These are phyloP conservation scores for Graphium colonna DNA, from an alignment of 2,888 invertebrate species.

Conservation along the genomic window DNA sequence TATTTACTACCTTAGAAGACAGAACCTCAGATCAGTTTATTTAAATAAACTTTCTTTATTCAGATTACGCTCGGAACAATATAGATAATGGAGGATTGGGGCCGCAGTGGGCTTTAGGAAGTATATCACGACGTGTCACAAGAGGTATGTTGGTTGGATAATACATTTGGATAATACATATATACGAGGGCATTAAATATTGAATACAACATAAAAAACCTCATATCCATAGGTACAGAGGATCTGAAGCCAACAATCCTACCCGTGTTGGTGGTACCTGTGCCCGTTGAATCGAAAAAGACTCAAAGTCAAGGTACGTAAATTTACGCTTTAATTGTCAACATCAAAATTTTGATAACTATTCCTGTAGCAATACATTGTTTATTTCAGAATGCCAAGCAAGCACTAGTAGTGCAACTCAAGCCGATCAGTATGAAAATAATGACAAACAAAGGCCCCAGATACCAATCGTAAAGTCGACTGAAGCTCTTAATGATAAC, in stretches of 20 bases:
- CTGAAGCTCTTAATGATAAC: not conserved
- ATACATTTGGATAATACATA: no score
- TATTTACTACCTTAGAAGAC: not conserved
- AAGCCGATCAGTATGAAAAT: no score
- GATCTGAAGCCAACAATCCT: conserved; percentile 23
- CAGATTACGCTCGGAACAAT: conserved; percentile 35
- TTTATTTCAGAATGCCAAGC: no score
- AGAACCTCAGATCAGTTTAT: conserved; percentile 4
- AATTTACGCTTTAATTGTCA: no score
- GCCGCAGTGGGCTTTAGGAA: conserved; percentile 33
- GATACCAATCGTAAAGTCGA: no score
- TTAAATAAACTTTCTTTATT: conserved; percentile 13
- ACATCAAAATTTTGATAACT: no score
- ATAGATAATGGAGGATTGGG: conserved; percentile 21
- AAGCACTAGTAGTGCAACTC: no score
- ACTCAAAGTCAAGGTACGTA: conserved; percentile 3
- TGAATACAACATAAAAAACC: no score
- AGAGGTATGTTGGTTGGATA: not conserved
- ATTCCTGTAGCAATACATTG: no score
- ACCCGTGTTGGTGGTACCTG: conserved; percentile 46
- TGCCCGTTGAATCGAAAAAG: conserved; percentile 37
- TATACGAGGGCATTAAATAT: no score
- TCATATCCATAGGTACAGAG: not conserved
- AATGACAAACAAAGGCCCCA: no score
- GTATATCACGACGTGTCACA: not conserved